These are phyloP conservation scores for Cheilosia urbana DNA, from an alignment of 2,888 invertebrate species.

Conservation along the genomic window DNA sequence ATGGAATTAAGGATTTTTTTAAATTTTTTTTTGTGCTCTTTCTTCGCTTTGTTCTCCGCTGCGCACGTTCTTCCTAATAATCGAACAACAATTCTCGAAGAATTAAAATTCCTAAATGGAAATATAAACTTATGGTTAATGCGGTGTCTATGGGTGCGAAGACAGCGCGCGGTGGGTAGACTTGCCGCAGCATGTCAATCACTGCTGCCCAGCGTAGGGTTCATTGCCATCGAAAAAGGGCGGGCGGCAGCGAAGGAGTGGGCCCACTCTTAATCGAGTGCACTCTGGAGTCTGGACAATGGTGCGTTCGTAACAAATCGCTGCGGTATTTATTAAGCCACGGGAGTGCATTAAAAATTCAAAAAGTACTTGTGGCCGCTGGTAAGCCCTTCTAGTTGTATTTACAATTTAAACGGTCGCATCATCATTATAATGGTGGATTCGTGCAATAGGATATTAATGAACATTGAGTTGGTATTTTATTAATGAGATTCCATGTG, in stretches of 20 bases:
- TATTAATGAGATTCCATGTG: conserved; percentile 65
- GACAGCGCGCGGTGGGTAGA: conserved; percentile 35
- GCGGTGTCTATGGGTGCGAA: conserved; percentile 6
- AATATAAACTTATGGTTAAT: conserved; percentile 57
- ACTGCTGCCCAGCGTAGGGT: conserved; percentile 29
- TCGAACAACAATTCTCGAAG: conserved; percentile 52
- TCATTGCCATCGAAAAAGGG: conserved; percentile 51
- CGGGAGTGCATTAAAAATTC: conserved; percentile 67
- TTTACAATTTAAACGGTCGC: conserved; percentile 65
- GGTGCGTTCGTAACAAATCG: conserved; percentile 46
- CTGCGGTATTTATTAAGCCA: conserved; percentile 53
- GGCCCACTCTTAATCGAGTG: conserved; percentile 2
- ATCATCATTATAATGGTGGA: conserved; percentile 56
- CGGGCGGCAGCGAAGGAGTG: background rate
- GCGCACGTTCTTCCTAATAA: conserved; percentile 72
- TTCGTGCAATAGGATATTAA: conserved; percentile 60
- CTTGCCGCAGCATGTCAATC: conserved; percentile 70
- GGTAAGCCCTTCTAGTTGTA: background rate
- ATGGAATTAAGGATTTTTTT: conserved; percentile 65
- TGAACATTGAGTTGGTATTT: conserved; percentile 58
- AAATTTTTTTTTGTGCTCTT: conserved; percentile 11
- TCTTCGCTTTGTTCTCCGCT: conserved; percentile 1
- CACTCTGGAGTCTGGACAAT: conserved; percentile 17
- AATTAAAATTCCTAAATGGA: conserved; percentile 73
- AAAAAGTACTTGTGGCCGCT: conserved; percentile 20